phyloP scores from a whole-genome alignment of 2,797 vertebrate species.

The Phoxinus dragarum region DNA sequence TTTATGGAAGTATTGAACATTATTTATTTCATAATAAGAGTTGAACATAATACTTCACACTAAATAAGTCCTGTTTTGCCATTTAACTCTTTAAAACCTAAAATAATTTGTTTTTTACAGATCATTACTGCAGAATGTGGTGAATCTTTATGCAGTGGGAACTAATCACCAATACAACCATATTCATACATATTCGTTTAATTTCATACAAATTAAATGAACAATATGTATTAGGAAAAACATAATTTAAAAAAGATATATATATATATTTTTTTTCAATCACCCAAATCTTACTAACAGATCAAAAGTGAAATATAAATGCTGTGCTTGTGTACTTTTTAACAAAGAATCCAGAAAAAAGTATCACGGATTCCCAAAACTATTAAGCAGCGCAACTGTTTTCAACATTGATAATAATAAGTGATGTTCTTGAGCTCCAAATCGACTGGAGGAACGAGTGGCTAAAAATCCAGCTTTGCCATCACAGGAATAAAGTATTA shows the following conservation, averaged over 20 bases:
- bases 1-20: no score
- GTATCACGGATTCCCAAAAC: not conserved
- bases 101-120: not conserved
- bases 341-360: not conserved
- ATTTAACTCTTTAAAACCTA: not conserved
- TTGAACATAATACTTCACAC: not conserved
- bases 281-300: not conserved
- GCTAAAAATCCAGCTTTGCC: not conserved
- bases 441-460: not conserved
- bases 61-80: not conserved
- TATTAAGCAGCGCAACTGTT: not conserved
- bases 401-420: not conserved
- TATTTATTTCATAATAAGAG: not conserved
- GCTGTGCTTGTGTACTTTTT: not conserved
- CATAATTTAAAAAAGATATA: not conserved
- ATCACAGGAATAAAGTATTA: not conserved
- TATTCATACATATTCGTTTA: not conserved
- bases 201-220: not conserved
- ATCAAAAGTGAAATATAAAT: not conserved
- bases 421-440: not conserved
- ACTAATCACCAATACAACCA: not conserved
- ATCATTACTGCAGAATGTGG: not conserved
- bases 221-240: not conserved
- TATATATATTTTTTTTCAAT: not conserved
- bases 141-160: not conserved